Evolutionary conservation across 2,888 invertebrate genomes (phyloP), one percentile per base, ranked within the genome.

Genomic region (Baronia brevicornis): DNA sequence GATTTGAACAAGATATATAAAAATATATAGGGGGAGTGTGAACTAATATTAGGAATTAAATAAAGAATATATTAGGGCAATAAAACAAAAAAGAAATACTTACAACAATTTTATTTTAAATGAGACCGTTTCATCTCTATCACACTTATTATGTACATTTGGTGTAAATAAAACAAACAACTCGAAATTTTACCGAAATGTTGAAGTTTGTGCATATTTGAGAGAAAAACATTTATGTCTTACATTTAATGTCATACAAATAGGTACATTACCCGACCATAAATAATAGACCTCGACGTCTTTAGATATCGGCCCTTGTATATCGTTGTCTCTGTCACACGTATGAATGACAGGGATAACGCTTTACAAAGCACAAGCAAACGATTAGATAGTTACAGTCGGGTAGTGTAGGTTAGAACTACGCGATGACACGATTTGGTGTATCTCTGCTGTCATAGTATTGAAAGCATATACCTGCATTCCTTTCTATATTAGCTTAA

Each of bases 121-220:
- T 79, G 82, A 84, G 82, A 84, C 82, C 69, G 68, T 79, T 78
- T 70, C 79, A 78, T 84, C 82, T 82, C 82, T 84, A 84, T 84
- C 82, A 84, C 82, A 84, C 82, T 73, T 80, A 70, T 64, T 70
- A 82, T 84, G 79, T 82, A 84, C 82, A 82, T 77, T 80, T 80
- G 79, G 82, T 80, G 80, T 77, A 65, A 79, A 75, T 77, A 79
- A 78, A 84, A 80, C 74, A 80, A 80, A 80, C 78, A 73, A 66
- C 59, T 67, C 64, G 74, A 72, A 77, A 71, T 72, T 69, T 68
- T 62, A 73, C 66, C 67, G 69, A 70, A 72, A 67, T 73, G 60
- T 60, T 74, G 72, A 71, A 74, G 67, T 84, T 84, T 84, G 82
- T 84, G 82, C 82, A 78, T 75, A 75, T 73, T 78, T 77, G 78